Evolutionary conservation across 1,140 invertebrate species (phyloP).

Genomic region (Hylyphantes graminicola): DNA sequence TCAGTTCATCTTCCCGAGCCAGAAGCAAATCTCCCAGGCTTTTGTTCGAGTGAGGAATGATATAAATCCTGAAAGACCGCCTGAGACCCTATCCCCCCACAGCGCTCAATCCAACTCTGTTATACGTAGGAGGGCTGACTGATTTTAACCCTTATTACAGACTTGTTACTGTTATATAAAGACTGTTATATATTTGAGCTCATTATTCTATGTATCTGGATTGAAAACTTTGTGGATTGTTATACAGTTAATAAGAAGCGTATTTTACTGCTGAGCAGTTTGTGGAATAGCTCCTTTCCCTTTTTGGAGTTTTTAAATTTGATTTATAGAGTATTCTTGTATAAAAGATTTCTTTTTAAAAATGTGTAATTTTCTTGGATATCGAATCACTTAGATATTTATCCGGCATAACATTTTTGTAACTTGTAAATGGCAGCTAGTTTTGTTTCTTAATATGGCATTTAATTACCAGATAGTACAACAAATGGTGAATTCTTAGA

Average conservation of each 20-base stretch:
- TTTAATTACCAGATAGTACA: too few relatives aligned
- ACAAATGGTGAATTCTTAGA: too few relatives aligned
- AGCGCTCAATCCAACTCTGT: background rate
- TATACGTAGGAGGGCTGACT: constrained; percentile 18
- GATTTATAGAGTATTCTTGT: too few relatives aligned
- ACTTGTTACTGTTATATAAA: constrained; percentile 32
- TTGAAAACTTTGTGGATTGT: constrained; percentile 43
- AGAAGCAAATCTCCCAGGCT: constrained; percentile 48
- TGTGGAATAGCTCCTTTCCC: constrained; percentile 6
- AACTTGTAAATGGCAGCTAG: too few relatives aligned
- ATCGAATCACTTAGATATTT: too few relatives aligned
- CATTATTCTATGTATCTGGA: constrained; percentile 42
- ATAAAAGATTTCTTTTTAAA: too few relatives aligned
- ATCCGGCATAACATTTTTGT: too few relatives aligned
- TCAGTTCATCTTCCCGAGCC: constrained; percentile 49
- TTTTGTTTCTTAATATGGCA: too few relatives aligned
- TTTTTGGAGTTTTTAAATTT: constrained; percentile 14
- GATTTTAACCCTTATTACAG: background rate
- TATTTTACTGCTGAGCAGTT: constrained; percentile 44
- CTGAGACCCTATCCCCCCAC: constrained; percentile 7
- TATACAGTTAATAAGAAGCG: constrained; percentile 26
- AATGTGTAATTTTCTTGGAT: too few relatives aligned
- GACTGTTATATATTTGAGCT: constrained; percentile 47
- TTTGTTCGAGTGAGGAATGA: constrained; percentile 1
- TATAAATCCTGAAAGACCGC: background rate